Evolutionary conservation across 1,140 invertebrate genomes (phyloP), one percentile per base, ranked within the genome.

Genomic region (Babylonia areolata): DNA sequence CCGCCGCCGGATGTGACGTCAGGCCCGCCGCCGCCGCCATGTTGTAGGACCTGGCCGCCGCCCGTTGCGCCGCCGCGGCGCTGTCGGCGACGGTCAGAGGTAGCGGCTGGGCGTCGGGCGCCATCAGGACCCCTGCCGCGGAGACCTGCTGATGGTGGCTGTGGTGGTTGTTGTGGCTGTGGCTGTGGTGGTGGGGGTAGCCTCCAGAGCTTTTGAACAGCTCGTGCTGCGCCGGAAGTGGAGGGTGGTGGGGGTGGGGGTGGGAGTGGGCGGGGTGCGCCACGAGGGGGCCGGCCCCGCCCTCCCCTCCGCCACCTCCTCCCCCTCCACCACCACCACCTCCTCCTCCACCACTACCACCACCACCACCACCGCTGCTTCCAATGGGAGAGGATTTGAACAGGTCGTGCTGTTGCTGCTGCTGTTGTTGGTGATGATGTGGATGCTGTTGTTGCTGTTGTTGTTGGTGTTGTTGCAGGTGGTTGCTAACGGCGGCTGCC

Each of bases 1-100:
- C 46, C 23, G 40, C 81, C 78, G 54, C 46, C 40, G 79, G 86
- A 46, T 85, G 82, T 71, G 86, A 79, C 75, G 83, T 79, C 85
- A 86, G 83, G 51, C 28, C 35, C 58, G 51, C 64, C 28, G 42
- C 84, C 23, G 84, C 51, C 39, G 64, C 71, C 84, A 85, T 51
- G 75, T 85, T 85, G 77, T 78, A 85, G 75, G 73, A 78, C 3
- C 85, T 35, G 9, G 75, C 51, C 33, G 54, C 64, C 40, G 81
- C 73, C n/a, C 39, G 85, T 23, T 64, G 58, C 58, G 80, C n/a
- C 64, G 80, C 37, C 15, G 15, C 33, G 81, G 69, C 64, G 40
- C 35, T 28, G 54, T 80, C 20, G 42, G 37, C 33, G 54, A 84
- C 20, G 39, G 82, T 84, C 35, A 84, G 82, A 35, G 64, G 69